Evolutionary conservation across 2,113 vertebrate species (phyloP).

Genomic region (Gorilla gorilla): DNA sequence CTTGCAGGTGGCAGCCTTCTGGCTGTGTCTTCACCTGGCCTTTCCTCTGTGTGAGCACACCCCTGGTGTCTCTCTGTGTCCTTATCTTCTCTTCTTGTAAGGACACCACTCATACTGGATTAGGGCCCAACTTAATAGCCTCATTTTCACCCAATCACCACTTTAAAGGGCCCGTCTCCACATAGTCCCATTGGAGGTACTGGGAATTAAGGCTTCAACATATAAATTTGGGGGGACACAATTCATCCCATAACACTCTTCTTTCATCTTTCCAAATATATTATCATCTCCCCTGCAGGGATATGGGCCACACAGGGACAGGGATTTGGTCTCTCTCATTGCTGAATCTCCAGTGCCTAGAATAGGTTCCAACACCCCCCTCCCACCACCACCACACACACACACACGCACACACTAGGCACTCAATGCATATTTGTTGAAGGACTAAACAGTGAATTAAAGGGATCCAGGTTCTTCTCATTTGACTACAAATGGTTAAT

Average conservation of each 20-base stretch:
- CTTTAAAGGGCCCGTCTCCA: background rate
- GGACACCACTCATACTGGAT: background rate
- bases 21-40: background rate
- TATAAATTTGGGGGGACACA: background rate
- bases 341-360: background rate
- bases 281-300: background rate
- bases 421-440: background rate
- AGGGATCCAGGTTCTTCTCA: background rate
- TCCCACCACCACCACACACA: too few species aligned
- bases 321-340: background rate
- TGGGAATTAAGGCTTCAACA: background rate
- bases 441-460: background rate
- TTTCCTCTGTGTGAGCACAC: background rate
- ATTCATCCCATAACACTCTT: background rate
- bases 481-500: background rate
- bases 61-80: background rate
- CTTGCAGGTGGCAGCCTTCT: background rate
- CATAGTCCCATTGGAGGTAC: background rate
- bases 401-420: too few species aligned
- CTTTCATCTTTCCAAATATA: background rate
- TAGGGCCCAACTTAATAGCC: background rate
- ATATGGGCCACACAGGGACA: background rate
- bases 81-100: background rate
- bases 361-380: background rate
- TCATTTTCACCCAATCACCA: background rate